Percentiles rank a stretch among this genome's conserved stretches.
These are phyloP conservation scores for Sabellastarte sp. DNA, from an alignment of 2,888 invertebrate genomes.

Conservation along the genomic window DNA sequence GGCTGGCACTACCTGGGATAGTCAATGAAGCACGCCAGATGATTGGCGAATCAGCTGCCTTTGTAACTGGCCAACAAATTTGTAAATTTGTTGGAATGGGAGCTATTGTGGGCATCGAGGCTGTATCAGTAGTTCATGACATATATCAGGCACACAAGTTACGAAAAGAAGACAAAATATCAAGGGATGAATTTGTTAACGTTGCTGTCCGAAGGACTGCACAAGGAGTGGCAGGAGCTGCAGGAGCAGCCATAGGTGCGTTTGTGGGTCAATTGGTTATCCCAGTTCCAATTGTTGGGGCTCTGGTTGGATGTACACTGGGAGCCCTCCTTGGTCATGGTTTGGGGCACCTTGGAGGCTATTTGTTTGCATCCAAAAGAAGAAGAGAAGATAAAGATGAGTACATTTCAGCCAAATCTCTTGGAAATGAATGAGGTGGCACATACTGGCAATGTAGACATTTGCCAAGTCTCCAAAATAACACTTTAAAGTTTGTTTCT, in stretches of 20 bases:
- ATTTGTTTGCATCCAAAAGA: background rate
- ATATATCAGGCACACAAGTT: background rate
- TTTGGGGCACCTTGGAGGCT: background rate
- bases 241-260: background rate
- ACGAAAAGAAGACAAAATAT: background rate
- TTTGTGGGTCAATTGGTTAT: background rate
- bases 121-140: background rate
- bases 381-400: background rate
- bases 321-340: background rate
- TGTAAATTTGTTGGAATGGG: background rate
- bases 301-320: background rate
- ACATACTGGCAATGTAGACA: no score
- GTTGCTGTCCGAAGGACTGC: background rate
- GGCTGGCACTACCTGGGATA: background rate
- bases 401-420: no score
- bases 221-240: background rate
- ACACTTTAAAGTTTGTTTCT: no score
- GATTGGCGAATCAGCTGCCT: background rate
- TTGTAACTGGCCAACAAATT: background rate
- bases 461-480: no score
- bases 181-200: background rate
- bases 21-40: background rate
- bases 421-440: no score
- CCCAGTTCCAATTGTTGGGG: background rate
- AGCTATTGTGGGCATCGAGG: background rate